These are phyloP conservation scores for Drosophila baimaii DNA, from an alignment of 1,140 invertebrate species.

Conservation along the genomic window DNA sequence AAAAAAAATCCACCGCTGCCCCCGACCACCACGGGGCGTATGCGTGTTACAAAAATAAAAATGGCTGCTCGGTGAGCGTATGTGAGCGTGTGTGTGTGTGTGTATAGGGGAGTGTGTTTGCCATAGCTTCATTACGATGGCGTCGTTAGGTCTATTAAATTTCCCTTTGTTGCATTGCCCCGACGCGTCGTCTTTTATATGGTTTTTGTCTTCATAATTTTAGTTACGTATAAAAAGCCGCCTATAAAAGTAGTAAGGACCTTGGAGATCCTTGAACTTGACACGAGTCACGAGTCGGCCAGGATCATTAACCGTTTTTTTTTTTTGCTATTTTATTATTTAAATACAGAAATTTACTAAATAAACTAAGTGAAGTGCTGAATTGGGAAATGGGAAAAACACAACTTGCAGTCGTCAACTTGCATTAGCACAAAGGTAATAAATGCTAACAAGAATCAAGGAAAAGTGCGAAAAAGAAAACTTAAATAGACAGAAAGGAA, in stretches of 20 bases:
- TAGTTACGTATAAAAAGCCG: constrained; percentile 39
- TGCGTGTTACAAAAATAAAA: constrained; percentile 78
- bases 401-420: background rate
- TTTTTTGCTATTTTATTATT: background rate
- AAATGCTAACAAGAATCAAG: constrained; percentile 15
- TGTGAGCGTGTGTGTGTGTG: constrained; percentile 32
- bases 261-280: constrained; percentile 60
- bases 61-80: constrained; percentile 38
- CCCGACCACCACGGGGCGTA: constrained; percentile 39
- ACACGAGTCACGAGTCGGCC: no score
- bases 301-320: no score
- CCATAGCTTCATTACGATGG: constrained; percentile 70
- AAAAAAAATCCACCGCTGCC: background rate
- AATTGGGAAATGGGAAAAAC: background rate
- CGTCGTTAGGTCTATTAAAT: constrained; percentile 62
- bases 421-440: constrained; percentile 5
- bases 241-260: no score
- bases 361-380: background rate
- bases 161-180: constrained; percentile 21
- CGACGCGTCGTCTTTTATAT: constrained; percentile 3
- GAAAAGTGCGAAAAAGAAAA: constrained; percentile 4
- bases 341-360: no score
- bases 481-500: constrained; percentile 14
- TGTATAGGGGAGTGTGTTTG: constrained; percentile 36
- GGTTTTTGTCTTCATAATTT: constrained; percentile 43